Percentiles rank a stretch among this genome's conserved stretches.
Conservation (phyloP, 2,797 vertebrate species). For the Myiotriccus ornatus region DNA sequence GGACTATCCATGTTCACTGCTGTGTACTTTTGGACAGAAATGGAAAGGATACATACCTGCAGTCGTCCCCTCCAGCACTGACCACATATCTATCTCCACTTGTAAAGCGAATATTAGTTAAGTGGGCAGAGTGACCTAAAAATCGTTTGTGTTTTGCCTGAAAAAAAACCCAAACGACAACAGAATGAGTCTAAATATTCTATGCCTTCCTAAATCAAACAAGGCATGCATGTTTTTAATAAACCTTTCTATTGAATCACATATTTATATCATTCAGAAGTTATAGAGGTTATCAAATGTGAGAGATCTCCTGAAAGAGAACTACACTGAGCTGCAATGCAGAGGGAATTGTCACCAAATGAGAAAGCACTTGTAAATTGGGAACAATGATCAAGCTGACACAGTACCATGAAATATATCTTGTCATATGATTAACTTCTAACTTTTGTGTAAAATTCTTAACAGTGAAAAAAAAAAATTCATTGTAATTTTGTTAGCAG, state of each 20-base stretch:
- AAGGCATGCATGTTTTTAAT: background rate
- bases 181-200: background rate
- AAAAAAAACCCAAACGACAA: background rate
- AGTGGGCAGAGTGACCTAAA: constrained; percentile 94
- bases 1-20: background rate
- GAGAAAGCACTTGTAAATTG: background rate
- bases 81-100: constrained; percentile 90
- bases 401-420: background rate
- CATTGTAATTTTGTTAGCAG: background rate
- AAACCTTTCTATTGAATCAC: background rate
- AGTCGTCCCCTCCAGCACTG: constrained; percentile 95
- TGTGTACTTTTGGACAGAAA: background rate
- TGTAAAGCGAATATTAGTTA: constrained; percentile 94
- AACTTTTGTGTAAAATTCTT: background rate
- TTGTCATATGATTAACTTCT: background rate
- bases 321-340: background rate
- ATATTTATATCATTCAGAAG: rapidly evolving
- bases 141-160: constrained; percentile 98
- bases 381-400: background rate
- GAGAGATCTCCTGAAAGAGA: background rate
- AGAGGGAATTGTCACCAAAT: background rate
- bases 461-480: background rate
- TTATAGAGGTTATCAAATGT: background rate
- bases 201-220: background rate
- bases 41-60: constrained; percentile 81